These are phyloP conservation scores for Drosophila ambigua DNA, from an alignment of 1,140 invertebrate genomes.

Conservation along the genomic window DNA sequence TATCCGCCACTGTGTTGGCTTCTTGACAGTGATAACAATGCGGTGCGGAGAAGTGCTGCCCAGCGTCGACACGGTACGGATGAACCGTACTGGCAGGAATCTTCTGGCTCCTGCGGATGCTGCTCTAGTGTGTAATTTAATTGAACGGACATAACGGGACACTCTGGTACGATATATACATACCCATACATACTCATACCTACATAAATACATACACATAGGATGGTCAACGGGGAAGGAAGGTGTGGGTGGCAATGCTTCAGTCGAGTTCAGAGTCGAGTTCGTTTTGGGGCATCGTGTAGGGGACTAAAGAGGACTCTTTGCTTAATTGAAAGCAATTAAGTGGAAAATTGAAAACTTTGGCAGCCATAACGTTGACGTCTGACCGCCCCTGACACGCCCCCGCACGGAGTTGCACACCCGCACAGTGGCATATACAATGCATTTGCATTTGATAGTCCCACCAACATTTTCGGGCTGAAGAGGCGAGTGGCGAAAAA, in stretches of 20 bases:
- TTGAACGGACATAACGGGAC: slow-evolving; percentile 80
- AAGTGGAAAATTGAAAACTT: slow-evolving; percentile 83
- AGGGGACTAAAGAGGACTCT: slow-evolving; percentile 77
- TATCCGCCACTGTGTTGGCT: slow-evolving; percentile 17
- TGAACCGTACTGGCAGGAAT: slow-evolving; percentile 40
- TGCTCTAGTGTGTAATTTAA: slow-evolving; percentile 81
- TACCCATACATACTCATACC: background rate
- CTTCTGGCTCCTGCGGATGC: slow-evolving; percentile 22
- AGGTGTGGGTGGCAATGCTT: slow-evolving; percentile 13
- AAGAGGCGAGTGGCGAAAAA: slow-evolving; percentile 40
- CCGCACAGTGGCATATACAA: slow-evolving; percentile 38
- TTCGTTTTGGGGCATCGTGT: slow-evolving; percentile 30
- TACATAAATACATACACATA: background rate
- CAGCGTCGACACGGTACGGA: slow-evolving; percentile 40
- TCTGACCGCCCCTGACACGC: slow-evolving; percentile 59
- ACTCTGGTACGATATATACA: background rate
- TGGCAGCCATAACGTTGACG: slow-evolving; percentile 80
- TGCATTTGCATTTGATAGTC: slow-evolving; percentile 77
- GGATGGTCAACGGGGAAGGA: too few relatives aligned
- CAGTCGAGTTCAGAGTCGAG: slow-evolving; percentile 27
- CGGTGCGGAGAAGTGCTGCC: slow-evolving; percentile 31
- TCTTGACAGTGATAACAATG: slow-evolving; percentile 81
- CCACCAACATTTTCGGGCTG: slow-evolving; percentile 55
- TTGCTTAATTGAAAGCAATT: slow-evolving; percentile 83
- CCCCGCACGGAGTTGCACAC: slow-evolving; percentile 9